Conservation (phyloP, 2,797 vertebrate species). For the Pangasius djambal region DNA sequence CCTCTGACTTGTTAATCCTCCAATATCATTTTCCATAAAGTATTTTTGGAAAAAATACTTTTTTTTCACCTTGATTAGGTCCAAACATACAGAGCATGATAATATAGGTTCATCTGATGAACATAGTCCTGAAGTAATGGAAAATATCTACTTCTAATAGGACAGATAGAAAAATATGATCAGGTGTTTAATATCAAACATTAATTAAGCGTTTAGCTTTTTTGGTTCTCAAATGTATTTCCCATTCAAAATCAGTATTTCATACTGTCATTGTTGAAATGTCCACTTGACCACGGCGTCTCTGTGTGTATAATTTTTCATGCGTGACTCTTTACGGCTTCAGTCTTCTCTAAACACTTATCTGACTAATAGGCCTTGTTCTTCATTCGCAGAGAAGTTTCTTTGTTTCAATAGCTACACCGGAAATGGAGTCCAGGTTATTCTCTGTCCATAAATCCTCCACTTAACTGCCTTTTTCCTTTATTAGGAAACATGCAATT, state of each 20-base stretch:
- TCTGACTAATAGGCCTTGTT: constrained; percentile 44
- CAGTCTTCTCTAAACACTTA: constrained; percentile 50
- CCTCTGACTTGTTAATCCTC: not conserved
- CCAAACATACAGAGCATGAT: not conserved
- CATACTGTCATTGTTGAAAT: constrained; percentile 15
- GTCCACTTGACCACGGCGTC: constrained; percentile 16
- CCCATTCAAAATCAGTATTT: constrained; percentile 1
- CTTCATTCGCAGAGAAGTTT: constrained; percentile 24
- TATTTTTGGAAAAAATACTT: not conserved
- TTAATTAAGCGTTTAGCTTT: not conserved
- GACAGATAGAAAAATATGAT: not conserved
- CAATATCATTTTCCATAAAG: not conserved
- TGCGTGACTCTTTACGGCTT: constrained; percentile 22
- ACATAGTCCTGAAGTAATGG: not conserved
- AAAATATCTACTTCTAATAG: not conserved
- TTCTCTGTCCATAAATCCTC: constrained; percentile 49
- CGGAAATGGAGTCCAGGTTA: constrained; percentile 40
- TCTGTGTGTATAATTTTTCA: constrained; percentile 35
- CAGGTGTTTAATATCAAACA: not conserved
- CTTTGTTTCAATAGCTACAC: constrained; percentile 52
- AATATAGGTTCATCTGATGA: not conserved
- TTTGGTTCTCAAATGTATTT: not conserved
- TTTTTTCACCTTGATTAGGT: not conserved
- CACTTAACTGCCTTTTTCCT: constrained; percentile 40
- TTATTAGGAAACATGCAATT: constrained; percentile 53